Conservation (phyloP, 2,113 vertebrate genomes). For the Lagopus leucura region DNA sequence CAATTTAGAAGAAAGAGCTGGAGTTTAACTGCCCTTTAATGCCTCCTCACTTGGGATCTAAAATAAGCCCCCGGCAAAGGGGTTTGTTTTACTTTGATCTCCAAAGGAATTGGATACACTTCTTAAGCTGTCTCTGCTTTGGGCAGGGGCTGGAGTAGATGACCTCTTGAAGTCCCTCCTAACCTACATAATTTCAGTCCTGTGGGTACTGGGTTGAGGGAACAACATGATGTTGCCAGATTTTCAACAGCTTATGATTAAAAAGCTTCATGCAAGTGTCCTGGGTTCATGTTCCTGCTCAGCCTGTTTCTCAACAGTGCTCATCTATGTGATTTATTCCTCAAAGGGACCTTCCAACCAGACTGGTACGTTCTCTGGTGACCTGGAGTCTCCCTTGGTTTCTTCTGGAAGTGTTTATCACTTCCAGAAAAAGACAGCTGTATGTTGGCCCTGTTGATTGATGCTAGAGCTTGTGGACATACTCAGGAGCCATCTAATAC, state of each 20-base stretch:
- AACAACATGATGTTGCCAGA: too few species aligned
- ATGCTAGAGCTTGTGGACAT: neutral
- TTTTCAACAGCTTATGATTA: neutral
- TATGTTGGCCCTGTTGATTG: neutral
- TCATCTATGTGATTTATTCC: neutral
- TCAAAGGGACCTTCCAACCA: neutral
- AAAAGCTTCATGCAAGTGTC: neutral
- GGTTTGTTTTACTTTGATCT: neutral
- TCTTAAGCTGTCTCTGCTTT: neutral
- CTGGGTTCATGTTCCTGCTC: neutral
- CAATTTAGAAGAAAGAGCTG: neutral
- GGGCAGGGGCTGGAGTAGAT: neutral
- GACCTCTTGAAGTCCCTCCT: neutral
- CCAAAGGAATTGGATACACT: accelerated
- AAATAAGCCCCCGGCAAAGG: neutral
- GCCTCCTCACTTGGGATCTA: neutral
- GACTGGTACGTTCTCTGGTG: neutral
- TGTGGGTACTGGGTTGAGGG: neutral
- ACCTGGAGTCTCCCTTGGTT: accelerated
- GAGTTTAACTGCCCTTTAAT: accelerated
- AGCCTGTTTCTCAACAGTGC: neutral
- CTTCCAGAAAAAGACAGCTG: neutral
- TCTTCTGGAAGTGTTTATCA: neutral
- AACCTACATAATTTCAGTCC: neutral
- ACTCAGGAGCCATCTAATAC: neutral